Conservation (phyloP, 2,797 vertebrate genomes). For the Crax fasciolata region DNA sequence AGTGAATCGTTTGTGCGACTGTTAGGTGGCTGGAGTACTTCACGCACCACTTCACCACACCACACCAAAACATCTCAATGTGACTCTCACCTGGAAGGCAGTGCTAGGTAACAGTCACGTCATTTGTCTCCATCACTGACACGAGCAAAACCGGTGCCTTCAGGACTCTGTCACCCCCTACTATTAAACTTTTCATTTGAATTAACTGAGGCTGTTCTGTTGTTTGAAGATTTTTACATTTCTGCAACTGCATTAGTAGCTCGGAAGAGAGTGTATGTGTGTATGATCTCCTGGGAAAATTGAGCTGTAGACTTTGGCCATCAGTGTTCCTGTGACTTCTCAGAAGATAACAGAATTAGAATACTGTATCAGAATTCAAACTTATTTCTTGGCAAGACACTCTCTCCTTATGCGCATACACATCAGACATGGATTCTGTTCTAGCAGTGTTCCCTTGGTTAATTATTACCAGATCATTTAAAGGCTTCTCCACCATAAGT, state of each 20-base stretch:
- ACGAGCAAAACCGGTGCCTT: fast-evolving
- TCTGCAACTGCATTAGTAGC: background rate
- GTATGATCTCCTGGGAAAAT: background rate
- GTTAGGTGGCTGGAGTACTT: background rate
- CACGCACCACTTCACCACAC: background rate
- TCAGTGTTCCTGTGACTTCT: fast-evolving
- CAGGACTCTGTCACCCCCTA: background rate
- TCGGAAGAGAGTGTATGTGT: background rate
- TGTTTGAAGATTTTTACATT: background rate
- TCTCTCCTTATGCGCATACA: background rate
- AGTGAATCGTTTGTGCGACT: constrained; percentile 24
- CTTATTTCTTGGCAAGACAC: background rate
- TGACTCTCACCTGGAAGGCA: background rate
- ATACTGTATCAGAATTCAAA: background rate
- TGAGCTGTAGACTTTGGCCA: background rate
- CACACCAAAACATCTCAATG: background rate
- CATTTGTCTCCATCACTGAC: background rate
- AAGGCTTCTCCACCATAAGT: background rate
- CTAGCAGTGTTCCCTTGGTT: background rate
- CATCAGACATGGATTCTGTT: background rate
- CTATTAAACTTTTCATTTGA: background rate
- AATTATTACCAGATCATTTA: background rate
- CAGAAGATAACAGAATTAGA: background rate
- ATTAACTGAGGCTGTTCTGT: background rate
- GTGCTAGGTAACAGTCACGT: fast-evolving